Base-by-base conservation (phyloP, 2,113 vertebrate genomes). In the Mustelus asterias region DNA sequence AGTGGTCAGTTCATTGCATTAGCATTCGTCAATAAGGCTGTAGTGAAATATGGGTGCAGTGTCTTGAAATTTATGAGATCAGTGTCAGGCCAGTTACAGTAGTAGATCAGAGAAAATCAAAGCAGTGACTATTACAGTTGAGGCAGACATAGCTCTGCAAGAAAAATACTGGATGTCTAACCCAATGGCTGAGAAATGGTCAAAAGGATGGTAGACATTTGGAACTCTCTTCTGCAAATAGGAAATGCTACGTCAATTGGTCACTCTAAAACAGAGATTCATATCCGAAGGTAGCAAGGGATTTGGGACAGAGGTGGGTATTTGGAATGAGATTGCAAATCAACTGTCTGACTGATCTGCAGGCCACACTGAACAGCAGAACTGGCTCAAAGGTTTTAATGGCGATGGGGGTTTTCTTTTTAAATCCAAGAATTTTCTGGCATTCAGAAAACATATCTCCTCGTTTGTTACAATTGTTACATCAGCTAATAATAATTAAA, bases 31-130 rank as follows among this genome's bases (percentile, higher is more conserved):
- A 90, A 33, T 16, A 29, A 90, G 88, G 10, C 3, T 89, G 22
- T 29, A 26, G 20, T 14, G 48, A 89, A 89, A 89, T 63, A 3
- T 60, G 16, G 54, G 29, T 63, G 88, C 29, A 90, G 16, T 16
- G 33, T 63, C 54, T 90, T n/a, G 11, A 63, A 63, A 90, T 63
- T 90, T 90, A 90, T 90, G 88, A 90, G 88, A 90, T 90, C 58
- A n/a, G 14, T 90, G 54, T 63, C 58, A 90, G 88, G 88, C 54
- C 88, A 63, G 58, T 63, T 63, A 29, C 10, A 63, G 54, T n/a
- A 48, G 58, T 29, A 48, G 44, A 89, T 54, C 44, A 89, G 29
- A 63, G 2, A 63, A 63, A 90, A 63, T 90, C 11, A 58, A 63
- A 63, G 29, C 58, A 63, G 26, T 58, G 4, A 14, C 16, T 90